These are phyloP conservation scores for Epinephelus awoara DNA, from an alignment of 2,797 vertebrate species.

Conservation along the genomic window DNA sequence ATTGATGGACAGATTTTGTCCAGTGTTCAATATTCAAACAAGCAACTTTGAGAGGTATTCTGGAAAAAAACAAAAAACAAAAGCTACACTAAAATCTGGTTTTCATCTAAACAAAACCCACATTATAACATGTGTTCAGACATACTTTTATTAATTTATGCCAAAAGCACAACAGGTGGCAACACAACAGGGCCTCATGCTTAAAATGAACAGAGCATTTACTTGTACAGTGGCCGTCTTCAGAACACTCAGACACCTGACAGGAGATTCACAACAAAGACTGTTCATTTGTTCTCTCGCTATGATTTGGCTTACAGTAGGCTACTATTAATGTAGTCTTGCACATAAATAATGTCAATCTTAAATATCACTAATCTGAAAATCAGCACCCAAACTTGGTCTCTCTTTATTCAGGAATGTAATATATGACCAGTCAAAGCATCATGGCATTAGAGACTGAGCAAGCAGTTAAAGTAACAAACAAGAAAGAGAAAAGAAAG, in stretches of 20 bases:
- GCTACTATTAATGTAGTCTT: slow-evolving; percentile 54
- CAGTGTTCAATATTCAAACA: no score
- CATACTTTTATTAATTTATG: slow-evolving; percentile 79
- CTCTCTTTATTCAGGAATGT: slow-evolving; percentile 26
- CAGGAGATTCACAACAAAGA: slow-evolving; percentile 41
- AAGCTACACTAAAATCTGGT: background rate
- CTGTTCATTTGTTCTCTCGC: slow-evolving; percentile 43
- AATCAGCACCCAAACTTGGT: slow-evolving; percentile 31
- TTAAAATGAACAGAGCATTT: slow-evolving; percentile 64
- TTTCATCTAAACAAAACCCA: background rate
- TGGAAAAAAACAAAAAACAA: background rate
- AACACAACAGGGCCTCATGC: slow-evolving; percentile 79
- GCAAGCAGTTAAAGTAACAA: slow-evolving; percentile 15
- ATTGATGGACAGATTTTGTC: no score
- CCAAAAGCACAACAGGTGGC: slow-evolving; percentile 80
- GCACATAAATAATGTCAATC: slow-evolving; percentile 52
- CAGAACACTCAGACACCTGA: slow-evolving; percentile 48
- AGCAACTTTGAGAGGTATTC: background rate
- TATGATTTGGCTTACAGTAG: slow-evolving; percentile 53
- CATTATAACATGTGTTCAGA: slow-evolving; percentile 34
- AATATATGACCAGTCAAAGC: slow-evolving; percentile 27
- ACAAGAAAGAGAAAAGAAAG: slow-evolving; percentile 19
- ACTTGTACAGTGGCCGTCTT: slow-evolving; percentile 43
- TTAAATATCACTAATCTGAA: slow-evolving; percentile 20
- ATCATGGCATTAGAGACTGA: slow-evolving; percentile 5